Percentiles rank a stretch among this genome's conserved stretches.
Evolutionary conservation across 2,888 invertebrate species (phyloP).

Genomic region (Eupithecia dodoneata): DNA sequence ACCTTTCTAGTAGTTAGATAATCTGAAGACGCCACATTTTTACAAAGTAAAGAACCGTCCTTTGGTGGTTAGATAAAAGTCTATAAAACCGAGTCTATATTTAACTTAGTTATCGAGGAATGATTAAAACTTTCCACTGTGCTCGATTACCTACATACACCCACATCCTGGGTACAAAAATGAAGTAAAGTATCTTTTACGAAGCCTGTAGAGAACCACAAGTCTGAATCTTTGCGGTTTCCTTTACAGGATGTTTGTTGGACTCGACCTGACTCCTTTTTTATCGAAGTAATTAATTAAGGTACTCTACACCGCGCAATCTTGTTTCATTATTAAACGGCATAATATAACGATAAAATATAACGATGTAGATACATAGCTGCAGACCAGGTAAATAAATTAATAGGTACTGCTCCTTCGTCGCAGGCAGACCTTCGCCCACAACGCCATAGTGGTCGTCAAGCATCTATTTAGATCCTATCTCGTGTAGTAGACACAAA

Average conservation of each 20-base stretch:
- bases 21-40: not conserved
- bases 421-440: too few relatives aligned
- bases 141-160: not conserved
- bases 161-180: conserved; percentile 14
- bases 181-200: not conserved
- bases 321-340: not conserved
- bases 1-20: not conserved
- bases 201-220: conserved; percentile 15
- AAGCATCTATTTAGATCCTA: not conserved
- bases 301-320: not conserved
- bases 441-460: too few relatives aligned
- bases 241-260: not conserved
- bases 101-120: not conserved
- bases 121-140: conserved; percentile 5
- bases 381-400: not conserved
- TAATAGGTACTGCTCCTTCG: too few relatives aligned
- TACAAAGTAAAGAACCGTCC: not conserved
- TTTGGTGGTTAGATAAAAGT: not conserved
- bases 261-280: not conserved
- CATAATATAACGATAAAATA: not conserved
- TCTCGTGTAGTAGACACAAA: not conserved
- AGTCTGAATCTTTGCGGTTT: conserved; percentile 23
- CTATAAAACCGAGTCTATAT: not conserved
- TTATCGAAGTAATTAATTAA: not conserved
- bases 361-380: not conserved